phyloP scores from a whole-genome alignment of 1,140 invertebrate species.

The Pectinophora gossypiella region DNA sequence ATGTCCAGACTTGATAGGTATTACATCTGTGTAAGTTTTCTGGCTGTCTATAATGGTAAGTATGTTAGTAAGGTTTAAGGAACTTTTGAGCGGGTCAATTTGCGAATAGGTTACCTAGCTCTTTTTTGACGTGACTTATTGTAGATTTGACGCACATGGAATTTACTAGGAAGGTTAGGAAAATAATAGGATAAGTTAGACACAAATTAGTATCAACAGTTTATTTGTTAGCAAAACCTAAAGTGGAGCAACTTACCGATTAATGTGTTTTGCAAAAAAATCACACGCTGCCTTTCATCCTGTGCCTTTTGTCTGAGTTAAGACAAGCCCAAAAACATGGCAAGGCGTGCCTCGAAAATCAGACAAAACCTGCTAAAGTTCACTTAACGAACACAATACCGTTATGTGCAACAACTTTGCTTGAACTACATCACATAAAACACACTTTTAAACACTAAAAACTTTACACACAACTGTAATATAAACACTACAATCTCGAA shows the following conservation, averaged over 20 bases:
- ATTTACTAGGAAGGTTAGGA: too few species aligned
- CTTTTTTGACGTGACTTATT: too few species aligned
- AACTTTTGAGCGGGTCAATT: too few species aligned
- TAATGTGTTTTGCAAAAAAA: slow-evolving; percentile 24
- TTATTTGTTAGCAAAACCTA: background rate
- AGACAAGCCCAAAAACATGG: slow-evolving; percentile 29
- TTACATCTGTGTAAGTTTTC: too few species aligned
- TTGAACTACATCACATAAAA: slow-evolving; percentile 33
- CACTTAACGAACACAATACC: slow-evolving; percentile 42
- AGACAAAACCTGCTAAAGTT: slow-evolving; percentile 35
- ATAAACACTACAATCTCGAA: background rate
- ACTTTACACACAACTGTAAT: background rate
- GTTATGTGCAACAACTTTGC: slow-evolving; percentile 40
- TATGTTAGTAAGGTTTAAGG: too few species aligned
- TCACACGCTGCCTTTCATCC: slow-evolving; percentile 43
- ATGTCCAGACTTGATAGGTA: too few species aligned
- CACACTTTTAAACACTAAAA: slow-evolving; percentile 11
- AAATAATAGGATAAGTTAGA: too few species aligned
- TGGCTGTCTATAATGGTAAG: too few species aligned
- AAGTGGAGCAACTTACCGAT: slow-evolving; percentile 31
- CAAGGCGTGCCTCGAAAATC: slow-evolving; percentile 53
- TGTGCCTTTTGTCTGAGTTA: slow-evolving; percentile 25
- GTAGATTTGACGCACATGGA: too few species aligned
- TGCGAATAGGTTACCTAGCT: too few species aligned
- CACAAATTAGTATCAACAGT: too few species aligned